phyloP scores from a whole-genome alignment of 2,113 vertebrate species.

The Alethe diademata region DNA sequence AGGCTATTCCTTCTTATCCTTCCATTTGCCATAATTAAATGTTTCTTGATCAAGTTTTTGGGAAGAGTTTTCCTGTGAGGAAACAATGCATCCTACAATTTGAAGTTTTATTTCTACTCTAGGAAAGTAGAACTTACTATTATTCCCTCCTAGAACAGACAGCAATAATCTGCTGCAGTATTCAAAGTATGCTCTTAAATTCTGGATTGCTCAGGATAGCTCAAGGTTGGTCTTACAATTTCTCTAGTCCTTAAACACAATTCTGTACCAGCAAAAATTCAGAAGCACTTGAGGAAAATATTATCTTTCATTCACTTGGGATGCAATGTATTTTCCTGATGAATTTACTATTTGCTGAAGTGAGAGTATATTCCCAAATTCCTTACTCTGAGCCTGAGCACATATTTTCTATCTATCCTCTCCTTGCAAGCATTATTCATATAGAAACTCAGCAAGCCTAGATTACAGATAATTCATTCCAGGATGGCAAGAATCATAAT shows the following conservation, averaged over 20 bases:
- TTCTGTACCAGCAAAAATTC: neutral
- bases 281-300: neutral
- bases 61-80: neutral
- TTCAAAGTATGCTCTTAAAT: neutral
- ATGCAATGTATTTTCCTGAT: neutral
- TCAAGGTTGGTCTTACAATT: neutral
- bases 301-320: neutral
- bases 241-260: neutral
- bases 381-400: neutral
- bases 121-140: neutral
- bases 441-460: neutral
- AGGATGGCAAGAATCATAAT: neutral
- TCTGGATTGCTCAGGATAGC: neutral
- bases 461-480: neutral
- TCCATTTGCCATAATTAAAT: neutral
- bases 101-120: neutral
- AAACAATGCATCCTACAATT: neutral
- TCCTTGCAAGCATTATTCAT: neutral
- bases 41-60: neutral
- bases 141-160: neutral
- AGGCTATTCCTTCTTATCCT: neutral
- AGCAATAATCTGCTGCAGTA: neutral
- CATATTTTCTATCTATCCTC: neutral
- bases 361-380: neutral
- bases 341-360: neutral